Evolutionary conservation across 2,113 vertebrate species (phyloP), one percentile per base, ranked within the genome.

Genomic region (Rhinoptilus africanus): DNA sequence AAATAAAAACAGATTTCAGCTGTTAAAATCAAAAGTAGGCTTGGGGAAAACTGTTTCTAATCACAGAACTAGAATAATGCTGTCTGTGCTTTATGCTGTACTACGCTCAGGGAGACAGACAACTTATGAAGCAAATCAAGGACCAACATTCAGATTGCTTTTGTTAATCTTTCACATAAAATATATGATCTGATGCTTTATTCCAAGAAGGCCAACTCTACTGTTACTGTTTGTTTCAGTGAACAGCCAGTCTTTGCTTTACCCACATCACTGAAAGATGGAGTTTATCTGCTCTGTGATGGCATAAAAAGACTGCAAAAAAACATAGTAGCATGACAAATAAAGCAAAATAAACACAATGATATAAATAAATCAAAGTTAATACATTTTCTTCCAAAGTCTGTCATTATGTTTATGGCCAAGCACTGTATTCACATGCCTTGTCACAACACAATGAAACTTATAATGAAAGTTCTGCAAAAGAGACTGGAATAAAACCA

Each of bases 1-100:
- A 92, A 95, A 91, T 88, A 86, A 82, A 89, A 95, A 7, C 85
- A 96, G 80, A 95, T 88, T 91, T 85, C 53, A 82, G 19, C 37
- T 14, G 30, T 82, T 88, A 34, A 81, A 88, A 69, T 62, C 12
- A 74, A 45, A 84, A 77, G 12, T 17, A n/a, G 15, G 23, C 56
- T 48, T n/a, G 22, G 30, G 12, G 28, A 68, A 75, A 86, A 62
- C 28, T 69, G n/a, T 81, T 97, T 92, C 85, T 67, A 96, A 64
- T 85, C 64, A 88, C 39, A 79, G 28, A 67, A 28, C 28, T 74
- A 71, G 1, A 8, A 41, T 56, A 83, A 59, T 14, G 9, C 32
- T 78, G 30, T 30, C 20, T 85, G 17, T 82, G 35, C 48, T 92
- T 80, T 56, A 63, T 45, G 30, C 39, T 63, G 47, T 9, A 71